These are phyloP conservation scores for Myioborus miniatus DNA, from an alignment of 2,797 vertebrate genomes.

Conservation along the genomic window DNA sequence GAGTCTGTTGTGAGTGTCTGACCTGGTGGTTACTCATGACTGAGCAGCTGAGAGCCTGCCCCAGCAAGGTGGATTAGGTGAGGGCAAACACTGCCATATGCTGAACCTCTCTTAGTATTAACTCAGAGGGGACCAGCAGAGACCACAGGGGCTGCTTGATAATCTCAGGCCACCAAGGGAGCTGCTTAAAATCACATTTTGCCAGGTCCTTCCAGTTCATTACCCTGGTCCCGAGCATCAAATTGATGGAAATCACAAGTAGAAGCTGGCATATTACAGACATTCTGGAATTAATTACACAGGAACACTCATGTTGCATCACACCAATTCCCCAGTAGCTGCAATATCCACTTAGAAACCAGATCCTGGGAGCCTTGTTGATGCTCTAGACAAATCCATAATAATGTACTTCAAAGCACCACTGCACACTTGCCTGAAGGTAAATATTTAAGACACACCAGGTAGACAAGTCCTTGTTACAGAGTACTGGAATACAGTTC, in stretches of 20 bases:
- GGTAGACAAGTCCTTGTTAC: not conserved
- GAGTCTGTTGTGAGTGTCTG: not conserved
- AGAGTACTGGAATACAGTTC: not conserved
- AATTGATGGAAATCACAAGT: not conserved
- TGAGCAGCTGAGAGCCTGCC: not conserved
- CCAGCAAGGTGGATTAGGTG: not conserved
- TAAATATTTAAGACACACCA: not conserved
- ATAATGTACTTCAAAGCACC: not conserved
- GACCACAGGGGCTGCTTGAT: not conserved
- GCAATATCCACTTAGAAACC: not conserved
- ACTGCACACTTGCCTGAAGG: not conserved
- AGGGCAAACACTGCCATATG: not conserved
- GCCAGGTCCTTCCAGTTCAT: not conserved
- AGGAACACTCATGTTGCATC: not conserved
- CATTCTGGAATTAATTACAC: not conserved
- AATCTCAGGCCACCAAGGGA: not conserved
- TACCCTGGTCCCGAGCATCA: not conserved
- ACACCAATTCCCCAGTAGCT: not conserved
- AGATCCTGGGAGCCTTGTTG: not conserved
- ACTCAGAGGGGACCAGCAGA: not conserved
- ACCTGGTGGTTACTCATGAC: not conserved
- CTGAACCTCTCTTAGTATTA: not conserved
- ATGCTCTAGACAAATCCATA: not conserved
- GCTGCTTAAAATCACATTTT: not conserved
- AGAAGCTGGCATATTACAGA: not conserved